These are phyloP conservation scores for Atrichornis clamosus DNA, from an alignment of 2,113 vertebrate genomes.

Conservation along the genomic window DNA sequence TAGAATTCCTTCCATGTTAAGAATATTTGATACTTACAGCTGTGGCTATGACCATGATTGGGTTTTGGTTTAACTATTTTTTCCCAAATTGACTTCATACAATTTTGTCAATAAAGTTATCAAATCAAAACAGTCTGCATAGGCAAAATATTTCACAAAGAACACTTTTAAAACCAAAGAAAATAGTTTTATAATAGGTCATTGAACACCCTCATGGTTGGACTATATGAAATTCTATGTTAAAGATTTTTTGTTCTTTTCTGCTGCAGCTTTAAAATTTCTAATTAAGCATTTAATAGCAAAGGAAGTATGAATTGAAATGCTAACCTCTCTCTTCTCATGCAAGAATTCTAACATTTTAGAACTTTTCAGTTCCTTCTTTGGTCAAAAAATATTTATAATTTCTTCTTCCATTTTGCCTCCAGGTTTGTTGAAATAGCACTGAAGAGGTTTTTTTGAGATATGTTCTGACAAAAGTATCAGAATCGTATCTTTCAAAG, in stretches of 20 bases:
- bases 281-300: neutral
- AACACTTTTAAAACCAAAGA: neutral
- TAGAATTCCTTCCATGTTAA: neutral
- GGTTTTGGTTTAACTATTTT: neutral
- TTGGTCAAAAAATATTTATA: neutral
- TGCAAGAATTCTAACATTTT: neutral
- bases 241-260: neutral
- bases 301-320: neutral
- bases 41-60: rapidly evolving
- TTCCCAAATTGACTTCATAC: neutral
- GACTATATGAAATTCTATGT: neutral
- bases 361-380: neutral
- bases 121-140: neutral
- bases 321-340: neutral
- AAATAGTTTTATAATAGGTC: neutral
- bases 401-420: neutral
- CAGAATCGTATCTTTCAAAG: neutral
- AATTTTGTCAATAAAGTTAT: neutral
- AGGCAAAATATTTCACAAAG: neutral
- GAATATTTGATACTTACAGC: neutral
- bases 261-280: neutral
- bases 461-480: neutral
- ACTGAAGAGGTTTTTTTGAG: neutral
- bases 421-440: neutral
- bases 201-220: neutral